These are phyloP conservation scores for Spicauda simplicius DNA, from an alignment of 2,888 invertebrate species.

Conservation along the genomic window DNA sequence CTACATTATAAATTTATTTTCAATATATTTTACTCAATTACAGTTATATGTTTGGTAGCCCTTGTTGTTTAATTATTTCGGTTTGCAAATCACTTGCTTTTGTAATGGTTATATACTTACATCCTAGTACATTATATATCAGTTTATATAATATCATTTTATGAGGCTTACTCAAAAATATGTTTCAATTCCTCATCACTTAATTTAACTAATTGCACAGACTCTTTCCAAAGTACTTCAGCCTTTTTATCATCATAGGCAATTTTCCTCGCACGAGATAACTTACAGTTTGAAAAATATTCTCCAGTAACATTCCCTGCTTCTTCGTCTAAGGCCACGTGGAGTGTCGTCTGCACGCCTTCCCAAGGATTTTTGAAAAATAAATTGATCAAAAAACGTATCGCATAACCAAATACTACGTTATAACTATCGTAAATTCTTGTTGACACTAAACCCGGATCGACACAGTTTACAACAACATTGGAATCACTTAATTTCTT, in stretches of 20 bases:
- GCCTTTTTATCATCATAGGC: slow-evolving; percentile 82
- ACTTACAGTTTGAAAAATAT: slow-evolving; percentile 90
- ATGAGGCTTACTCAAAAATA: background rate
- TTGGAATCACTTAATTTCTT: slow-evolving; percentile 85
- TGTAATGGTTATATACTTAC: too few relatives aligned
- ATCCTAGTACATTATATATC: too few relatives aligned
- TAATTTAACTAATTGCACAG: slow-evolving; percentile 42
- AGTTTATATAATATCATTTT: too few relatives aligned
- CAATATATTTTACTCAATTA: too few relatives aligned
- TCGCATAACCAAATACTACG: slow-evolving; percentile 43
- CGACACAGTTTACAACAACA: slow-evolving; percentile 89
- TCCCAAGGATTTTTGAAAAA: slow-evolving; percentile 87
- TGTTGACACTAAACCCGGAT: slow-evolving; percentile 92
- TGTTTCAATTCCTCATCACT: slow-evolving; percentile 10
- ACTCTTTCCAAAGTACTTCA: slow-evolving; percentile 48
- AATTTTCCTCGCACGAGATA: slow-evolving; percentile 77
- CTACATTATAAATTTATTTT: too few relatives aligned
- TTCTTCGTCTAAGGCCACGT: slow-evolving; percentile 87
- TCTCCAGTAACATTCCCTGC: slow-evolving; percentile 86
- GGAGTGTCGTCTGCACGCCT: slow-evolving; percentile 89
- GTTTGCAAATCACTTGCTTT: too few relatives aligned
- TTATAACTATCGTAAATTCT: slow-evolving; percentile 84
- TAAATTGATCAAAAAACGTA: slow-evolving; percentile 1
- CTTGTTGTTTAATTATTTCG: too few relatives aligned
- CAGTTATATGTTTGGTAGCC: too few relatives aligned